Percentiles rank a stretch among this genome's conserved stretches.
Evolutionary conservation across 1,140 invertebrate genomes (phyloP).

Genomic region (Bombus pascuorum): DNA sequence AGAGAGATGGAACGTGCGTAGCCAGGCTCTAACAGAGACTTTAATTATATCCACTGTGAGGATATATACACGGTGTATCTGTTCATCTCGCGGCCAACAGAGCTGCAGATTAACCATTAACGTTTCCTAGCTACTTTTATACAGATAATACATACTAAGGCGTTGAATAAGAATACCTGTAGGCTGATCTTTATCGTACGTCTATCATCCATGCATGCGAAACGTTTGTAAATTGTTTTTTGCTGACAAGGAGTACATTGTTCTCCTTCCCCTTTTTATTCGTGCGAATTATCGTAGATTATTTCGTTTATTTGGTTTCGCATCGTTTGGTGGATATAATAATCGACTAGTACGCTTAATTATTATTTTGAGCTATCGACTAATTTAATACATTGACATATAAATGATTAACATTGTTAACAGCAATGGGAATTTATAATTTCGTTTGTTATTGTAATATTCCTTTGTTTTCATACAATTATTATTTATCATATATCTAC

Average conservation of each 20-base stretch:
- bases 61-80: conserved; percentile 52
- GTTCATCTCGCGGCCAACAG: conserved; percentile 55
- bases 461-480: too few species aligned
- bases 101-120: conserved; percentile 59
- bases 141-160: conserved; percentile 56
- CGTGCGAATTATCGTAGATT: background rate
- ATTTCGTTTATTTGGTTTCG: background rate
- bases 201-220: conserved; percentile 51
- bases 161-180: conserved; percentile 52
- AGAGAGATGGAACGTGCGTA: background rate
- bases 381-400: too few species aligned
- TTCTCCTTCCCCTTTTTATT: background rate
- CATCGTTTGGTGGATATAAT: too few species aligned
- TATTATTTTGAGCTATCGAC: too few species aligned
- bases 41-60: conserved; percentile 65
- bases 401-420: too few species aligned
- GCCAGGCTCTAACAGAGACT: conserved; percentile 58
- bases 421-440: too few species aligned
- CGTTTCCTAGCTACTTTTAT: conserved; percentile 57
- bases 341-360: too few species aligned
- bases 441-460: too few species aligned
- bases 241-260: background rate
- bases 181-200: conserved; percentile 45
- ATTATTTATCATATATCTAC: too few species aligned
- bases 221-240: conserved; percentile 39